Percentiles rank a stretch among this genome's conserved stretches.
Evolutionary conservation across 2,888 invertebrate genomes (phyloP).

Genomic region (Euzetes globulus): DNA sequence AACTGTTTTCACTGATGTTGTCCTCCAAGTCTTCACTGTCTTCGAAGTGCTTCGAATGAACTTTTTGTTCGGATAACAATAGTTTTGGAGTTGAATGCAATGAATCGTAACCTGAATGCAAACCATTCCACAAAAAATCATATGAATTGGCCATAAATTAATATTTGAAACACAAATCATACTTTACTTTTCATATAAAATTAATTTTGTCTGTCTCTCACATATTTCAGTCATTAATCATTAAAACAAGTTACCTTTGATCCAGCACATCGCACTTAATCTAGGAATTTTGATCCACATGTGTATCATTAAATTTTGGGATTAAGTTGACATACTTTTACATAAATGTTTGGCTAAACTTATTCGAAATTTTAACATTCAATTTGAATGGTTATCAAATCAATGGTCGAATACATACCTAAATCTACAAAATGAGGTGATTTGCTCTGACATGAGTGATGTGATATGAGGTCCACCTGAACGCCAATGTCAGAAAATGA

Average conservation of each 20-base stretch:
- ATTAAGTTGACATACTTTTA: too few relatives aligned
- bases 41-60: neutral
- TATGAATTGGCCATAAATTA: neutral
- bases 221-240: too few relatives aligned
- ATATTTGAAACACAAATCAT: neutral
- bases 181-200: too few relatives aligned
- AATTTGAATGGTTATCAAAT: too few relatives aligned
- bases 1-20: slow-evolving; percentile 16
- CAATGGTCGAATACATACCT: neutral
- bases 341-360: too few relatives aligned
- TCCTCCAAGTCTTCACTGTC: neutral
- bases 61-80: neutral
- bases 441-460: slow-evolving; percentile 5
- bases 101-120: slow-evolving; percentile 32
- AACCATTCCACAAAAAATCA: neutral
- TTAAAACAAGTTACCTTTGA: too few relatives aligned
- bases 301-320: too few relatives aligned
- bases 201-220: too few relatives aligned
- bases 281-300: too few relatives aligned
- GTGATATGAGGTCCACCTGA: slow-evolving; percentile 6
- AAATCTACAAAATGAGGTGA: slow-evolving; percentile 22
- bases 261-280: too few relatives aligned
- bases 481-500: slow-evolving; percentile 5
- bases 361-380: too few relatives aligned
- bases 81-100: slow-evolving; percentile 35